Conservation (phyloP, 2,113 vertebrate species). For the Pelecanoides urinatrix region DNA sequence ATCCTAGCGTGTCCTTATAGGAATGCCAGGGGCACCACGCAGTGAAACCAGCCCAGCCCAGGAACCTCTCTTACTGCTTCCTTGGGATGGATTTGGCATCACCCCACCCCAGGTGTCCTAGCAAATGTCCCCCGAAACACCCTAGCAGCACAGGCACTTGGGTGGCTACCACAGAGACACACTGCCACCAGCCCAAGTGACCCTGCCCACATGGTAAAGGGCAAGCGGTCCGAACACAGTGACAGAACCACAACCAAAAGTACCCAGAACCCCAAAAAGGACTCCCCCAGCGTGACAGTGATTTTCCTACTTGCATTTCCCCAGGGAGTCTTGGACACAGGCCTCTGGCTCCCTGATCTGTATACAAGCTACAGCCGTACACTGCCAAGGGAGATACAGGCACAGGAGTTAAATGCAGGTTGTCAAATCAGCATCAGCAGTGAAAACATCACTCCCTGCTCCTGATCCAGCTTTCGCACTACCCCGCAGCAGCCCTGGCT, state of each 20-base stretch:
- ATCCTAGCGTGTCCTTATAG: accelerated
- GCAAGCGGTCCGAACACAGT: neutral
- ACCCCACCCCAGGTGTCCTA: neutral
- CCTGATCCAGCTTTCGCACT: neutral
- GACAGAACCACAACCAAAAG: neutral
- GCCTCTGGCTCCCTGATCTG: neutral
- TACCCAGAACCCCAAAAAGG: neutral
- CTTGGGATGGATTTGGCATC: neutral
- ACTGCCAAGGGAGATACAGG: neutral
- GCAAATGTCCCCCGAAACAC: neutral
- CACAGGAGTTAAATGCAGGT: neutral
- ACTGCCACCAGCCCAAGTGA: neutral
- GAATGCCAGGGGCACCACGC: neutral
- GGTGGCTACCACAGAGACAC: neutral
- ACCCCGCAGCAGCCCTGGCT: neutral
- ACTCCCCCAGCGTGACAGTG: accelerated
- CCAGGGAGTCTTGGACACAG: neutral
- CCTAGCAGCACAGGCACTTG: neutral
- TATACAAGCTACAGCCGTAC: neutral
- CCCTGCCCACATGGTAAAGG: neutral
- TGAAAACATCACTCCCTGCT: neutral
- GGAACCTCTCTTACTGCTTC: neutral
- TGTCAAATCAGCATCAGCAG: neutral
- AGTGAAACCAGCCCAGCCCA: neutral
- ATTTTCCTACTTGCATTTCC: neutral